phyloP scores from a whole-genome alignment of 1,140 invertebrate genomes.

The Lamellibrachia luymesi region DNA sequence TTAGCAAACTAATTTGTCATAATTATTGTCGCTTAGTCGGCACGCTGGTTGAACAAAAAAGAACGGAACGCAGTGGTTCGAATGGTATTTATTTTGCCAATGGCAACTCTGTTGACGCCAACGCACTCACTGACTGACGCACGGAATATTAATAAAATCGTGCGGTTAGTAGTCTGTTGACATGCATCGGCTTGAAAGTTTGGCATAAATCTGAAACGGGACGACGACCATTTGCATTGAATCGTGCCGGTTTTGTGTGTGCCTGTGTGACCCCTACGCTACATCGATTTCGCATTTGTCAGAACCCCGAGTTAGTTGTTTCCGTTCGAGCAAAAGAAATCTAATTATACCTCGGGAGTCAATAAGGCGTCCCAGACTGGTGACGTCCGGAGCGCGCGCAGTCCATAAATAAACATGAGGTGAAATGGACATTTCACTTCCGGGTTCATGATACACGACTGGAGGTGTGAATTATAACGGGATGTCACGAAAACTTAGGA shows the following conservation, averaged over 20 bases:
- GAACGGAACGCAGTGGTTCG: neutral
- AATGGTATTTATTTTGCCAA: constrained; percentile 1
- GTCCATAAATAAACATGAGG: neutral
- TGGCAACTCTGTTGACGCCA: neutral
- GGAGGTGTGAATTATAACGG: neutral
- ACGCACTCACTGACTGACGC: neutral
- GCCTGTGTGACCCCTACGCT: neutral
- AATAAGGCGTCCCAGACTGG: neutral
- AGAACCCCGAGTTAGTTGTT: neutral
- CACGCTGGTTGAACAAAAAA: neutral
- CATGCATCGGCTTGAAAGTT: neutral
- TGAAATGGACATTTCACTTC: neutral
- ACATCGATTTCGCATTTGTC: neutral
- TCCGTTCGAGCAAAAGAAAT: neutral
- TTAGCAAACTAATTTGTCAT: constrained; percentile 1
- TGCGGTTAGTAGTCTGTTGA: neutral
- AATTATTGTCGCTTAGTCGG: neutral
- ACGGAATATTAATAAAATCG: constrained; percentile 1
- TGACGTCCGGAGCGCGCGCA: neutral
- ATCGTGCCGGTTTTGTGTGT: neutral
- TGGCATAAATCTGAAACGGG: neutral
- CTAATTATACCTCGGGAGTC: neutral
- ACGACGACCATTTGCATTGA: neutral
- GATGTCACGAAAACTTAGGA: neutral
- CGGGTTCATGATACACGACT: neutral